These are phyloP conservation scores for Tragelaphus imberbis DNA, from an alignment of 2,113 vertebrate genomes.

Conservation along the genomic window DNA sequence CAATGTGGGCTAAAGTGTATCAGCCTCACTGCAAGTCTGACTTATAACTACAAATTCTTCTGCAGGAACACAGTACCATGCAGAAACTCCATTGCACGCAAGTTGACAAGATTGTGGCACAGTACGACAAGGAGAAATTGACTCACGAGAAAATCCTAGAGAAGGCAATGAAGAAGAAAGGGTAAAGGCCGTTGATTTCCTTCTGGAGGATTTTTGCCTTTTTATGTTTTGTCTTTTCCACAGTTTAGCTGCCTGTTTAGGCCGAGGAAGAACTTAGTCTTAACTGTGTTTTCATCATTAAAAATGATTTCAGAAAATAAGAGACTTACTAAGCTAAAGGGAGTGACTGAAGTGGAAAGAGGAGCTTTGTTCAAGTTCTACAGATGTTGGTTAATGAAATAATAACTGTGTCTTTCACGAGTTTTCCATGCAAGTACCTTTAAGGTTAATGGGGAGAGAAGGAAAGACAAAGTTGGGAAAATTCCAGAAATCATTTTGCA, in stretches of 20 bases:
- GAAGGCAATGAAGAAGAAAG: slow-evolving; percentile 97
- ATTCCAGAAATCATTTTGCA: background rate
- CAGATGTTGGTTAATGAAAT: background rate
- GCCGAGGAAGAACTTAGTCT: background rate
- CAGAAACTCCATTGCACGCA: slow-evolving; percentile 96
- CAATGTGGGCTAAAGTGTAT: background rate
- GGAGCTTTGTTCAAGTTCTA: background rate
- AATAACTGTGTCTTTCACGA: background rate
- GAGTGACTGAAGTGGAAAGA: background rate
- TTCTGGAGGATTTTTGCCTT: background rate
- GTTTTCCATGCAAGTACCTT: background rate
- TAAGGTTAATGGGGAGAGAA: background rate
- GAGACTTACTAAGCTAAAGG: background rate
- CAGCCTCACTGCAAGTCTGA: background rate
- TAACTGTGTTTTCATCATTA: background rate
- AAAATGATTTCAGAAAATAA: background rate
- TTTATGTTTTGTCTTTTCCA: background rate
- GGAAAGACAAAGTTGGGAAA: background rate
- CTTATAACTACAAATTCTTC: background rate
- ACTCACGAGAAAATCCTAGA: slow-evolving; percentile 93
- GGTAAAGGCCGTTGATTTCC: slow-evolving; percentile 80
- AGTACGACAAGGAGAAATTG: slow-evolving; percentile 94
- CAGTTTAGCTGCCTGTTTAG: background rate
- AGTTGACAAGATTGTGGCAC: slow-evolving; percentile 95
- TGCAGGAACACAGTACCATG: slow-evolving; percentile 93